Conservation (phyloP, 2,113 vertebrate species). For the Ginglymostoma cirratum region DNA sequence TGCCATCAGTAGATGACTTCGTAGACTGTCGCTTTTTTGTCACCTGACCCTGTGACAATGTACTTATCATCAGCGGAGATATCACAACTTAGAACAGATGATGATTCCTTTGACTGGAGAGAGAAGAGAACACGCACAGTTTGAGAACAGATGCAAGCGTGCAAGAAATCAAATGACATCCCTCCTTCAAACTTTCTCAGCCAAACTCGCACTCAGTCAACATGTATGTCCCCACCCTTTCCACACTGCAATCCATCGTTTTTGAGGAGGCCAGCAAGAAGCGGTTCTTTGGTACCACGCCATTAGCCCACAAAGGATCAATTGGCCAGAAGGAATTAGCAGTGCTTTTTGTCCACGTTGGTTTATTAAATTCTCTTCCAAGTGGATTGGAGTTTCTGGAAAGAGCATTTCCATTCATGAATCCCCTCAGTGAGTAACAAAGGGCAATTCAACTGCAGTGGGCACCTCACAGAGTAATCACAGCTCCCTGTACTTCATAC, state of each 20-base stretch:
- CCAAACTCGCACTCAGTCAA: background rate
- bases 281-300: background rate
- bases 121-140: background rate
- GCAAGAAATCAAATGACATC: background rate
- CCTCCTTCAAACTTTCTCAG: background rate
- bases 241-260: background rate
- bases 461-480: background rate
- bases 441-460: background rate
- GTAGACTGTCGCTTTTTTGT: conserved; percentile 96
- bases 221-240: background rate
- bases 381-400: background rate
- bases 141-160: background rate
- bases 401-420: background rate
- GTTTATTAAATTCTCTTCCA: background rate
- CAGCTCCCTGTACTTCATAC: background rate
- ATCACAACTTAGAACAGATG: conserved; percentile 92
- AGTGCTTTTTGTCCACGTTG: background rate
- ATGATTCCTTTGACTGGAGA: conserved; percentile 87
- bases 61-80: conserved; percentile 95
- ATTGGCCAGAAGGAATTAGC: background rate
- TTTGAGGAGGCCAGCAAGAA: background rate
- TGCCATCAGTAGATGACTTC: conserved; percentile 86
- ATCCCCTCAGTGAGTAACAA: background rate
- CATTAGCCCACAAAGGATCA: no score
- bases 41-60: conserved; percentile 91